phyloP scores from a whole-genome alignment of 2,888 invertebrate genomes.

The Heteropelma amictum region DNA sequence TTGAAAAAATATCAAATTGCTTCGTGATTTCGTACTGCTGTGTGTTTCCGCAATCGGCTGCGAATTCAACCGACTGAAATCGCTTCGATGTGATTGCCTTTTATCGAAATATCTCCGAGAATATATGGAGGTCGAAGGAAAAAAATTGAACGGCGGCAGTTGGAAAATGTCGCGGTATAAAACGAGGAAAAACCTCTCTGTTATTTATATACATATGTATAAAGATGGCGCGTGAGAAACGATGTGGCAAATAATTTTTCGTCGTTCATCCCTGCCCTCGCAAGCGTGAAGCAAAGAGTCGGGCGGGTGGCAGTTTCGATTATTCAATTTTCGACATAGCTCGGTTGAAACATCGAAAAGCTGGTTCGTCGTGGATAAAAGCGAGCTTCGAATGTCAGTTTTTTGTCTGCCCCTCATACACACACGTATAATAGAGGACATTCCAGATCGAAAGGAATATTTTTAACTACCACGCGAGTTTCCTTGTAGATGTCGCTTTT shows the following conservation, averaged over 20 bases:
- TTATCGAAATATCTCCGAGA: constrained; percentile 26
- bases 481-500: background rate
- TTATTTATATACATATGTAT: background rate
- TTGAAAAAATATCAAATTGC: background rate
- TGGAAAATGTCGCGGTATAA: constrained; percentile 2
- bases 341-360: constrained; percentile 49
- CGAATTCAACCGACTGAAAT: constrained; percentile 20
- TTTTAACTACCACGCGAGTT: background rate
- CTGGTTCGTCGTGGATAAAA: constrained; percentile 19
- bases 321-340: constrained; percentile 50
- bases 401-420: background rate
- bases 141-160: background rate
- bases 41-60: background rate
- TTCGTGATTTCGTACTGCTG: background rate
- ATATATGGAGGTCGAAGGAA: background rate
- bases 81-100: constrained; percentile 39
- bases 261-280: background rate
- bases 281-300: background rate
- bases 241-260: constrained; percentile 30
- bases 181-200: constrained; percentile 14
- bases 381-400: constrained; percentile 28
- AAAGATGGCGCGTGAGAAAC: background rate
- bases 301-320: constrained; percentile 38
- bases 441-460: background rate
- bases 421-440: background rate